Conservation (phyloP, 2,888 invertebrate species). For the Adelognathus sp. region DNA sequence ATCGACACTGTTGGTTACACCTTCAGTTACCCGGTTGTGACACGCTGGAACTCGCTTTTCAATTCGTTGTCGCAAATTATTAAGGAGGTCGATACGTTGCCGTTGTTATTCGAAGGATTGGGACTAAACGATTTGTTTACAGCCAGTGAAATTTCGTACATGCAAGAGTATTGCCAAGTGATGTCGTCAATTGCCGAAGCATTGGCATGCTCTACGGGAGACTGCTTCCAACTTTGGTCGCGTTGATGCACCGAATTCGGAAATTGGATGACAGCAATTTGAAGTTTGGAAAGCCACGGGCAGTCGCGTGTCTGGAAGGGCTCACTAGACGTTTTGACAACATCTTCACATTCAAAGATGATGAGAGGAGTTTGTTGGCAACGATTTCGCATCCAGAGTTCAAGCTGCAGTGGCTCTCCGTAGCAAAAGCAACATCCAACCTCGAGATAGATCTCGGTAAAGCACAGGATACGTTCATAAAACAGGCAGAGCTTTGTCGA, state of each 20-base stretch:
- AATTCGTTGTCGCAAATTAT: not conserved
- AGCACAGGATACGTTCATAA: not conserved
- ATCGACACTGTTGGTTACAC: not conserved
- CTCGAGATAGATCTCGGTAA: not conserved
- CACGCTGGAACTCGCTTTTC: constrained; percentile 25
- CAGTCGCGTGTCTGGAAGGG: not conserved
- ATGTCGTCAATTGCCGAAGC: not conserved
- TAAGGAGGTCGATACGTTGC: not conserved
- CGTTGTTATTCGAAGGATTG: not conserved
- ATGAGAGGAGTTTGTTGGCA: not conserved
- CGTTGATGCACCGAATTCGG: not conserved
- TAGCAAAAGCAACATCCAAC: not conserved
- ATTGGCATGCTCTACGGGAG: too few relatives aligned
- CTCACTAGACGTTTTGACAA: not conserved
- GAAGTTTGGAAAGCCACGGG: not conserved
- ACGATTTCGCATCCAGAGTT: not conserved
- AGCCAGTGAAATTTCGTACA: not conserved
- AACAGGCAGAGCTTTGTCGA: not conserved
- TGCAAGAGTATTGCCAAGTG: not conserved
- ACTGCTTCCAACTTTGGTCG: not conserved
- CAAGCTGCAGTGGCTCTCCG: not conserved
- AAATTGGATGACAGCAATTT: not conserved
- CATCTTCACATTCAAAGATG: not conserved
- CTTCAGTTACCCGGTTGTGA: constrained; percentile 10
- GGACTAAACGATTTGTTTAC: not conserved